Conservation (phyloP, 2,113 vertebrate species). For the Vanacampus margaritifer region DNA sequence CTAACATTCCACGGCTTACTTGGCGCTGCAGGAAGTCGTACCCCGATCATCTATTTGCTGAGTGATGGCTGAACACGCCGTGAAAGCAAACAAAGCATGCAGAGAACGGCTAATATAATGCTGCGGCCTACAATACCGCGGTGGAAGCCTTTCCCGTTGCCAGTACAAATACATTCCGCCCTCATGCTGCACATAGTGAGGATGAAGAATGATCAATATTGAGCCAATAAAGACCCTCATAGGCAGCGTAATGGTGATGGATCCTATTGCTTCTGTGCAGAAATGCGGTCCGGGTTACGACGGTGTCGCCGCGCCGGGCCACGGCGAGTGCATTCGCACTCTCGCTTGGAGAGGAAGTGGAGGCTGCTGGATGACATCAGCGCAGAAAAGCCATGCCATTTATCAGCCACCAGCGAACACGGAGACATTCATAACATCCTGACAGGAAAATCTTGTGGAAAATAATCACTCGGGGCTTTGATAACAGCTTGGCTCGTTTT, state of each 20-base stretch:
- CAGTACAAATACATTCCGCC: conserved; percentile 58
- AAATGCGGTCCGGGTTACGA: conserved; percentile 38
- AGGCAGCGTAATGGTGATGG: conserved; percentile 39
- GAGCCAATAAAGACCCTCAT: conserved; percentile 42
- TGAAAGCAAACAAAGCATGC: conserved; percentile 68
- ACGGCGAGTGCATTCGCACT: conserved; percentile 52
- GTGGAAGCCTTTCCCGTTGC: conserved; percentile 50
- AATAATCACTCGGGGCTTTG: conserved; percentile 88
- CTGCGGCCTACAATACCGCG: conserved; percentile 52
- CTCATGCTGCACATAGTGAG: conserved; percentile 38
- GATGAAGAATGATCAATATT: conserved; percentile 56
- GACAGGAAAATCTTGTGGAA: conserved; percentile 96
- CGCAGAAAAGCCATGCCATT: conserved; percentile 81
- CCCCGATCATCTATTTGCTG: conserved; percentile 61
- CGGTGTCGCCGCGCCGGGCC: conserved; percentile 42
- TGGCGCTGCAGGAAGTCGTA: conserved; percentile 67
- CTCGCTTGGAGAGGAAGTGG: conserved; percentile 74
- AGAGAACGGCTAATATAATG: conserved; percentile 64
- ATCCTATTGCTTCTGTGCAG: conserved; percentile 57
- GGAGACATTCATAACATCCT: conserved; percentile 99
- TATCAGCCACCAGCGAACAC: conserved; percentile 88
- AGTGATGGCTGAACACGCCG: conserved; percentile 62
- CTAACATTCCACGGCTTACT: conserved; percentile 38
- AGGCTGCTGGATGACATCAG: conserved; percentile 92
- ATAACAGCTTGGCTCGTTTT: conserved; percentile 75